A percentile compares a stretch with the other conserved stretches of the same genome.
Evolutionary conservation across 2,888 invertebrate genomes (phyloP).

Genomic region (Drosophila quinaria): DNA sequence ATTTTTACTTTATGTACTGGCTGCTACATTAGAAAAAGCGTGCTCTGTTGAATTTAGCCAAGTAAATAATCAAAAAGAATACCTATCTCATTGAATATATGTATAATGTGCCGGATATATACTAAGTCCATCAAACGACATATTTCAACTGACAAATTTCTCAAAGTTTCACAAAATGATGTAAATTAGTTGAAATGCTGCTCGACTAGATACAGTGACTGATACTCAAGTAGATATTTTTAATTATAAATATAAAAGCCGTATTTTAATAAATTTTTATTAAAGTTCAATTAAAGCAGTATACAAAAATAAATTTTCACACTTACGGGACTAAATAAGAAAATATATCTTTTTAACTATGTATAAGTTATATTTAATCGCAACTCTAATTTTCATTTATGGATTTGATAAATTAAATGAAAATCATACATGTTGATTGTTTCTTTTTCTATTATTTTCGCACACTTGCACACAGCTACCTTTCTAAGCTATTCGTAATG

Average conservation of each 20-base stretch:
- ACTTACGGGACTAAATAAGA: no score
- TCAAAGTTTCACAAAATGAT: neutral
- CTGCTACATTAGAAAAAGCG: slow-evolving; percentile 42
- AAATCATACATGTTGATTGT: no score
- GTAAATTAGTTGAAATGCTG: neutral
- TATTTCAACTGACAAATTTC: slow-evolving; percentile 19
- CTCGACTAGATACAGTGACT: neutral
- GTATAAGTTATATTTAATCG: no score
- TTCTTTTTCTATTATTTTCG: no score
- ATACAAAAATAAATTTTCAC: no score
- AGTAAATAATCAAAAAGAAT: slow-evolving; percentile 28
- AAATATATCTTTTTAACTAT: no score
- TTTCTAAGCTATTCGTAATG: neutral
- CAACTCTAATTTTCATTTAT: no score
- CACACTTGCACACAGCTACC: neutral
- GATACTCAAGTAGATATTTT: no score
- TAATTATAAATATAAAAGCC: no score
- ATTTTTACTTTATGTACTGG: slow-evolving; percentile 21
- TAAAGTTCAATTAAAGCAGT: no score
- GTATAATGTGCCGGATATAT: slow-evolving; percentile 1
- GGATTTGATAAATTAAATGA: no score
- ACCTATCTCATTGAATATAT: slow-evolving; percentile 1
- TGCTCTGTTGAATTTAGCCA: slow-evolving; percentile 58
- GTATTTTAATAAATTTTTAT: no score
- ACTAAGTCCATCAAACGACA: slow-evolving; percentile 1